Evolutionary conservation across 2,113 vertebrate species (phyloP).

Genomic region (Neopipo cinnamomea): DNA sequence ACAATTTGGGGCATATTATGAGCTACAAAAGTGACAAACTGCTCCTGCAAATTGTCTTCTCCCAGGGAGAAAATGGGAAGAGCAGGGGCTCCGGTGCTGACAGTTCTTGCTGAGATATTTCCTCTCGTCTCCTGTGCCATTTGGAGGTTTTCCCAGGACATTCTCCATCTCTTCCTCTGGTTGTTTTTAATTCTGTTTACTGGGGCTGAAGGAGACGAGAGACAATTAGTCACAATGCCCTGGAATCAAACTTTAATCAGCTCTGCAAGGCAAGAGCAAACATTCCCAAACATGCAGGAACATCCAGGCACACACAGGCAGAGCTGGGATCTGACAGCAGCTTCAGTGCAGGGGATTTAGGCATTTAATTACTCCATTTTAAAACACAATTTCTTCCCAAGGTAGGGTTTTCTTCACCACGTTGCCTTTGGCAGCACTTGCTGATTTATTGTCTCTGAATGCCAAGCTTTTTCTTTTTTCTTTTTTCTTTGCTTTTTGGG

Average conservation of each 20-base stretch:
- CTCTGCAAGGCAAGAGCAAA: constrained; percentile 33
- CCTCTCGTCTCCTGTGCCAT: constrained; percentile 15
- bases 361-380: background rate
- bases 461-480: background rate
- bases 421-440: background rate
- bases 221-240: constrained; percentile 47
- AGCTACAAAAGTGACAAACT: background rate
- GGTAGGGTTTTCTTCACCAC: background rate
- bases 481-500: background rate
- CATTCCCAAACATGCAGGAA: background rate
- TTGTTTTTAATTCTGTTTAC: constrained; percentile 62
- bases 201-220: constrained; percentile 50
- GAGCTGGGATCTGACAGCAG: background rate
- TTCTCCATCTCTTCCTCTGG: constrained; percentile 53
- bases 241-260: constrained; percentile 56
- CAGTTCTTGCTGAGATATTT: constrained; percentile 42
- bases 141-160: constrained; percentile 67
- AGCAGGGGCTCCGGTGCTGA: constrained; percentile 27
- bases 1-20: background rate
- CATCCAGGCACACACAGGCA: background rate
- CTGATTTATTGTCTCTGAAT: background rate
- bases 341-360: background rate
- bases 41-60: constrained; percentile 14
- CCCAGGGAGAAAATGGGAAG: background rate
- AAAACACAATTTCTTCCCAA: background rate